A percentile compares a stretch with the other conserved stretches of the same genome.
These are phyloP conservation scores for Brachionus asplanchnoidis DNA, from an alignment of 1,140 invertebrate species.

Conservation along the genomic window DNA sequence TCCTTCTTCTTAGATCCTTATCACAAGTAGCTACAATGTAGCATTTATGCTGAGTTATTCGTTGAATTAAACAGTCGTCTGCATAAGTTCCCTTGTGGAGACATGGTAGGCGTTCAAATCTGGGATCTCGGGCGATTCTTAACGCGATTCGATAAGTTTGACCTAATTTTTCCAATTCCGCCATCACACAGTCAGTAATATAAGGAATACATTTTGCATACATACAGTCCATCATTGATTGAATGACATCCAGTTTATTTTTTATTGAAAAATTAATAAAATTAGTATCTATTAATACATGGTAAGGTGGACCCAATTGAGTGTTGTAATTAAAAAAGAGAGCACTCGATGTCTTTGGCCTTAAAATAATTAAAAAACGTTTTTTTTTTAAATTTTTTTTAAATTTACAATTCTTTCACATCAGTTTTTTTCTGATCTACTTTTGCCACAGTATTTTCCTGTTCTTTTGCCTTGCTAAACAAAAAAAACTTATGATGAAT, in stretches of 20 bases:
- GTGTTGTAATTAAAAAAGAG: constrained; percentile 97
- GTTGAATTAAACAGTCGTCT: constrained; percentile 94
- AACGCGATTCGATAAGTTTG: constrained; percentile 84
- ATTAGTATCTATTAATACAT: constrained; percentile 93
- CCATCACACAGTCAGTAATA: constrained; percentile 95
- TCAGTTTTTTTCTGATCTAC: constrained; percentile 24
- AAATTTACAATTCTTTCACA: not conserved
- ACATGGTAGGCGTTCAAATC: constrained; percentile 87
- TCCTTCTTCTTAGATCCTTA: constrained; percentile 88
- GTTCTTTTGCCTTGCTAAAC: constrained; percentile 18
- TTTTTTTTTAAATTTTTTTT: not conserved
- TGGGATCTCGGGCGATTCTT: constrained; percentile 83
- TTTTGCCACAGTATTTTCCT: not conserved
- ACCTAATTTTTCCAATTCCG: constrained; percentile 95
- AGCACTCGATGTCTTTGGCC: constrained; percentile 78
- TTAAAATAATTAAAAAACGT: constrained; percentile 42
- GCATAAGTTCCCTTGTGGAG: constrained; percentile 97
- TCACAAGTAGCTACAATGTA: constrained; percentile 99
- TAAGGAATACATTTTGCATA: constrained; percentile 99
- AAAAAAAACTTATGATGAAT: not conserved
- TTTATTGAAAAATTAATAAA: constrained; percentile 99
- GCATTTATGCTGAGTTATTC: constrained; percentile 94
- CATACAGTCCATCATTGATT: constrained; percentile 97
- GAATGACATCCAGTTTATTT: constrained; percentile 91
- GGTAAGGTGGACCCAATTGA: constrained; percentile 95